These are phyloP conservation scores for Rana temporaria DNA, from an alignment of 2,113 vertebrate genomes.

Conservation along the genomic window DNA sequence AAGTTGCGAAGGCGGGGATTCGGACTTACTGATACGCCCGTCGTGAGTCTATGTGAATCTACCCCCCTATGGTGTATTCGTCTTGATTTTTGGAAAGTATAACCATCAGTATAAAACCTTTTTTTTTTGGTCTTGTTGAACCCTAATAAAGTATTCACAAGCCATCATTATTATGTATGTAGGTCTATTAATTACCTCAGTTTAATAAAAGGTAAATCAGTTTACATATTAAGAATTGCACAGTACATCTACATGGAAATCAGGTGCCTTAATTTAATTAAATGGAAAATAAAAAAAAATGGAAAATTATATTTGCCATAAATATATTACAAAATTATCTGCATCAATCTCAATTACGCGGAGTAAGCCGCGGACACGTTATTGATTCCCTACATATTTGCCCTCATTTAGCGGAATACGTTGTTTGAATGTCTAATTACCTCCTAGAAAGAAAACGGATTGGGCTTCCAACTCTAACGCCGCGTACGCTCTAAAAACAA, in stretches of 20 bases:
- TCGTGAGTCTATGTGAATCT: too few species aligned
- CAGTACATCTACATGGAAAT: constrained; percentile 33
- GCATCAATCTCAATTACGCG: constrained; percentile 51
- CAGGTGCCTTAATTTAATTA: constrained; percentile 41
- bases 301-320: constrained; percentile 23
- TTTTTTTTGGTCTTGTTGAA: too few species aligned
- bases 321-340: constrained; percentile 35
- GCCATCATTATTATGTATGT: not conserved
- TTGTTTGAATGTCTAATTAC: constrained; percentile 42
- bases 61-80: too few species aligned
- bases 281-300: constrained; percentile 28
- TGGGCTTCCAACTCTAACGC: not conserved
- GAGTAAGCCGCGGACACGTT: not conserved
- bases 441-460: not conserved
- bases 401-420: constrained; percentile 18
- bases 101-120: too few species aligned
- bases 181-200: constrained; percentile 20
- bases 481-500: too few species aligned
- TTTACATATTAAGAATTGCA: constrained; percentile 31
- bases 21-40: too few species aligned
- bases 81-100: too few species aligned
- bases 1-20: too few species aligned
- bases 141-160: not conserved
- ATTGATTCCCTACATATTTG: constrained; percentile 35
- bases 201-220: constrained; percentile 34